These are phyloP conservation scores for Andricus curvator DNA, from an alignment of 2,888 invertebrate species.

Conservation along the genomic window DNA sequence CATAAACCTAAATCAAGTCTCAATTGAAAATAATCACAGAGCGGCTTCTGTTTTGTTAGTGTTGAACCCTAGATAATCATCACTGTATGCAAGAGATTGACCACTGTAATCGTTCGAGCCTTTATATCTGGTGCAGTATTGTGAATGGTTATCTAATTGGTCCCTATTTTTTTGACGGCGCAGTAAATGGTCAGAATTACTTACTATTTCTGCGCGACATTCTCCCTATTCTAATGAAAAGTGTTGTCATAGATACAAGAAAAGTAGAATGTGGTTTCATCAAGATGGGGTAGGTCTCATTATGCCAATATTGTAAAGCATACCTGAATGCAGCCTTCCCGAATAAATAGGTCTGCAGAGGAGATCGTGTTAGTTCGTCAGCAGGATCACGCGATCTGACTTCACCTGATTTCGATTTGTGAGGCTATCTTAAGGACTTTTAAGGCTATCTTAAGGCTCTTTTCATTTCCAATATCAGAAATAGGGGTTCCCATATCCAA, in stretches of 20 bases:
- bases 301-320: slow-evolving; percentile 43
- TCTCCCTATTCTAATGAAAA: slow-evolving; percentile 48
- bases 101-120: slow-evolving; percentile 58
- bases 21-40: slow-evolving; percentile 7
- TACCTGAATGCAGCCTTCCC: slow-evolving; percentile 47
- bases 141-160: slow-evolving; percentile 46
- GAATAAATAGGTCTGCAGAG: slow-evolving; percentile 46
- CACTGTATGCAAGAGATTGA: slow-evolving; percentile 56
- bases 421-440: slow-evolving; percentile 42
- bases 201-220: slow-evolving; percentile 47
- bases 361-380: slow-evolving; percentile 45
- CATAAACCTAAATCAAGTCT: slow-evolving; percentile 27
- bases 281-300: slow-evolving; percentile 61
- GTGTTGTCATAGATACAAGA: slow-evolving; percentile 53
- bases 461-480: neutral
- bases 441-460: slow-evolving; percentile 4
- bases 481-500: too few species aligned
- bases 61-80: slow-evolving; percentile 55
- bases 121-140: slow-evolving; percentile 47
- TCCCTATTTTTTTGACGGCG: slow-evolving; percentile 51
- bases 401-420: slow-evolving; percentile 43
- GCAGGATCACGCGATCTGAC: slow-evolving; percentile 44
- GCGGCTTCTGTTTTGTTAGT: neutral
- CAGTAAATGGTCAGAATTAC: slow-evolving; percentile 46
- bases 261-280: slow-evolving; percentile 61